Base-by-base conservation (phyloP, 1,140 invertebrate species). In the Magallana gigas region DNA sequence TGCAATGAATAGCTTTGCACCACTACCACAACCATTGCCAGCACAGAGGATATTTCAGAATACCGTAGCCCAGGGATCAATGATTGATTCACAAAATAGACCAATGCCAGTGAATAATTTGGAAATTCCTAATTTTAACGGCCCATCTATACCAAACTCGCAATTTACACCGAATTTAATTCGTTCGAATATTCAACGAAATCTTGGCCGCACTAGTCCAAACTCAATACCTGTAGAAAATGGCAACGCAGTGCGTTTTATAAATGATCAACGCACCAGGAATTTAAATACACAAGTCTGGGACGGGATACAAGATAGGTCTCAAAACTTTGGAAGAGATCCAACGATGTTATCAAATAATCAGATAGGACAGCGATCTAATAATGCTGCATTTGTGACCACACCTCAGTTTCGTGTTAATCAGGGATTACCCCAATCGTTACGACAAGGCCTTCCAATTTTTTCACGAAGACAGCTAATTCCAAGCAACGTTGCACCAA, bases 281-380 rank as follows among this genome's bases (percentile, higher is more conserved):
- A 76, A 76, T 76, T 29, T 18, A 29, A 76, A 76, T 23, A 76
- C 36, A 29, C 68, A 76, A 76, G 23, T 76, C 2, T 76, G 68
- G 68, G 36, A 11, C 18, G 36, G 68, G 23, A 76, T 76, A 29
- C 23, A 76, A 76, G 23, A 23, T 76, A 23, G 68, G 23, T 18
- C 68, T 12, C 68, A 76, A 8, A 76, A 76, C 68, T 3, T 76
- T 36, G 68, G 8, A 8, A 29, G 68, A 9, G 23, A 76, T 12
- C n/a, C 11, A 6, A 76, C 68, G 12, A 7, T 29, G 12, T 76
- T 76, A 12, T 9, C 68, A 76, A 11, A 12, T 11, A 76, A 76
- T 23, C 68, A 76, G 8, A 16, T 64, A 64, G 60, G 14, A 29
- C 68, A 8, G 18, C 68, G 23, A 29, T 12, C 68, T 48, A 48